Percentiles rank a stretch among this genome's conserved stretches.
Conservation (phyloP, 2,888 invertebrate species). For the Microdon myrmicae region DNA sequence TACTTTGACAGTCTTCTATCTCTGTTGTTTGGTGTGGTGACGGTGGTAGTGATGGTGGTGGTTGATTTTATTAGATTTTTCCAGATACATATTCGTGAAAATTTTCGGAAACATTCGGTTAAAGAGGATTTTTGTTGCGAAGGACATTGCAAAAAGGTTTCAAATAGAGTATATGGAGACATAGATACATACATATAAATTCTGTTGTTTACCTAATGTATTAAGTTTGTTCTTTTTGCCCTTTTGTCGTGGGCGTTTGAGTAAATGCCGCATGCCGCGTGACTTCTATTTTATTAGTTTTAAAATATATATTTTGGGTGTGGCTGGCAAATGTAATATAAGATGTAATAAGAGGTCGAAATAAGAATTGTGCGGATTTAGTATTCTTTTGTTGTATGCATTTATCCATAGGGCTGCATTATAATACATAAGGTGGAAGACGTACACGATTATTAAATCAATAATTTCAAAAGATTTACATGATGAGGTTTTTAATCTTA, state of each 20-base stretch:
- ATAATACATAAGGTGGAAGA: too few relatives aligned
- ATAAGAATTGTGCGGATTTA: constrained; percentile 2
- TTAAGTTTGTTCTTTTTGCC: constrained; percentile 28
- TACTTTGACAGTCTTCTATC: constrained; percentile 33
- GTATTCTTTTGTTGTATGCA: too few relatives aligned
- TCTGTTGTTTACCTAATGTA: constrained; percentile 25
- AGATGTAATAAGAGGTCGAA: constrained; percentile 22
- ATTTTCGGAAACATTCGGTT: constrained; percentile 50
- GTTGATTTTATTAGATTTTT: constrained; percentile 51
- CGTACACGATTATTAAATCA: too few relatives aligned
- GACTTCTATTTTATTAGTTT: constrained; percentile 45
- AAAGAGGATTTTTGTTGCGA: constrained; percentile 49
- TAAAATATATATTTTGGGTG: constrained; percentile 49
- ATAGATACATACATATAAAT: constrained; percentile 10
- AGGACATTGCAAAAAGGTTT: constrained; percentile 51
- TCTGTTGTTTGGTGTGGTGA: constrained; percentile 33
- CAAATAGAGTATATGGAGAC: constrained; percentile 5
- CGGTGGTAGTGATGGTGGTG: constrained; percentile 24
- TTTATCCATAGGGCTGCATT: too few relatives aligned
- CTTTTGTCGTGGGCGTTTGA: constrained; percentile 29
- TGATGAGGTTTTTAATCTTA: too few relatives aligned
- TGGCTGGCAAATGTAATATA: constrained; percentile 39
- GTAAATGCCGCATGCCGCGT: constrained; percentile 34
- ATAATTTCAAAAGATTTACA: too few relatives aligned
- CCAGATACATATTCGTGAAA: constrained; percentile 43